phyloP scores from a whole-genome alignment of 23 tunicate species.

The Corella eumyota region DNA sequence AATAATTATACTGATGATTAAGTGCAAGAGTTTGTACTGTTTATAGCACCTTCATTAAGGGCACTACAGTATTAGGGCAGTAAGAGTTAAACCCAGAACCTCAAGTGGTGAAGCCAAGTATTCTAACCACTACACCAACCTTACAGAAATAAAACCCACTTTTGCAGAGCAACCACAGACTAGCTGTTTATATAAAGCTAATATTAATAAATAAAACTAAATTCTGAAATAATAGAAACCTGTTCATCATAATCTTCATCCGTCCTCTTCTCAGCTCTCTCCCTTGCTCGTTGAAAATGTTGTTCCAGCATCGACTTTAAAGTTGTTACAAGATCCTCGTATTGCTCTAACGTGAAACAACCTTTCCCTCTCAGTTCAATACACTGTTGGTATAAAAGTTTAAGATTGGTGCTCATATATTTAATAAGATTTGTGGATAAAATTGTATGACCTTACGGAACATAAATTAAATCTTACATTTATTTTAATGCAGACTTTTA shows the following conservation, averaged over 20 bases:
- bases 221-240: slow-evolving; percentile 13
- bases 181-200: too few relatives aligned
- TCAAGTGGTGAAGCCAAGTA: too few relatives aligned
- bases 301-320: slow-evolving; percentile 66
- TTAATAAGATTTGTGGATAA: background rate
- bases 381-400: slow-evolving; percentile 53
- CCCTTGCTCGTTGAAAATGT: slow-evolving; percentile 77
- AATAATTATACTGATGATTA: too few relatives aligned
- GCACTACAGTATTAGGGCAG: too few relatives aligned
- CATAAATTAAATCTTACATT: background rate
- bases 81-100: too few relatives aligned
- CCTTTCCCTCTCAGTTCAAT: slow-evolving; percentile 80
- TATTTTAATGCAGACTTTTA: background rate
- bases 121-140: too few relatives aligned
- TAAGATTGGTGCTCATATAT: background rate
- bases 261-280: slow-evolving; percentile 60
- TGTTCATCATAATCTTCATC: slow-evolving; percentile 99
- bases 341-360: slow-evolving; percentile 72
- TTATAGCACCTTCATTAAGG: too few relatives aligned
- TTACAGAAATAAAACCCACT: too few relatives aligned
- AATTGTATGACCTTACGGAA: too few relatives aligned
- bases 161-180: too few relatives aligned
- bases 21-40: too few relatives aligned
- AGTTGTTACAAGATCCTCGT: slow-evolving; percentile 41
- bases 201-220: background rate